Conservation (phyloP, 1,140 invertebrate genomes). For the Teleogryllus occipitalis region DNA sequence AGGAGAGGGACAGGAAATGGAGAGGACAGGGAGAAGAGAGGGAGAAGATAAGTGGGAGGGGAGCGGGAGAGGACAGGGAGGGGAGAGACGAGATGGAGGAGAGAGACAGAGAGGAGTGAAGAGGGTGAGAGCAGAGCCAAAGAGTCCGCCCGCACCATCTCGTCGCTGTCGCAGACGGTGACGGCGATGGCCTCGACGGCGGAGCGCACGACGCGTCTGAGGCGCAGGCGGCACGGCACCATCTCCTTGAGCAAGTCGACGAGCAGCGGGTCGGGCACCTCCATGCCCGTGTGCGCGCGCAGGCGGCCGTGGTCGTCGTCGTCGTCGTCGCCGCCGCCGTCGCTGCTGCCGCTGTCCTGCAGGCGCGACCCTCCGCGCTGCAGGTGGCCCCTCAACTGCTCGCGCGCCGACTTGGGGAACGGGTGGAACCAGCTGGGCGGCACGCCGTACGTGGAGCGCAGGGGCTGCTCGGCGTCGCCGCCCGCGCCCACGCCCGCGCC, state of each 20-base stretch:
- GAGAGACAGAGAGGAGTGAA: too few relatives aligned
- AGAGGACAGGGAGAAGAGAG: too few relatives aligned
- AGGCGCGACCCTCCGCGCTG: neutral
- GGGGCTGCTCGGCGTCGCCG: neutral
- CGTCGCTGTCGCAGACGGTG: too few relatives aligned
- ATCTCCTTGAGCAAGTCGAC: neutral
- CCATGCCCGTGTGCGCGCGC: too few relatives aligned
- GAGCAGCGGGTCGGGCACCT: neutral
- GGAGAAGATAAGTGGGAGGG: too few relatives aligned
- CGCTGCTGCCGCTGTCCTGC: neutral
- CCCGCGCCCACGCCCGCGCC: too few relatives aligned
- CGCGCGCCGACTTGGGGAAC: neutral
- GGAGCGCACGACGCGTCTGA: neutral
- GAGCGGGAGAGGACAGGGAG: too few relatives aligned
- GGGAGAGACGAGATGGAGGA: too few relatives aligned
- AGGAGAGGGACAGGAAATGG: too few relatives aligned
- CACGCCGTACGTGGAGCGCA: neutral
- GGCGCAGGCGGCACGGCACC: neutral
- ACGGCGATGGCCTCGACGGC: neutral
- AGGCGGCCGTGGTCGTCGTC: too few relatives aligned
- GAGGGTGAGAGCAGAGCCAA: too few relatives aligned
- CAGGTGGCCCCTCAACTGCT: neutral
- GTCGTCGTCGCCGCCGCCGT: neutral
- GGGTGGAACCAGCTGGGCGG: neutral
- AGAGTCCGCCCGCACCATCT: too few relatives aligned